Evolutionary conservation across 1,140 invertebrate genomes (phyloP), one percentile per base, ranked within the genome.

Genomic region (Holcopasites calliopsidis): DNA sequence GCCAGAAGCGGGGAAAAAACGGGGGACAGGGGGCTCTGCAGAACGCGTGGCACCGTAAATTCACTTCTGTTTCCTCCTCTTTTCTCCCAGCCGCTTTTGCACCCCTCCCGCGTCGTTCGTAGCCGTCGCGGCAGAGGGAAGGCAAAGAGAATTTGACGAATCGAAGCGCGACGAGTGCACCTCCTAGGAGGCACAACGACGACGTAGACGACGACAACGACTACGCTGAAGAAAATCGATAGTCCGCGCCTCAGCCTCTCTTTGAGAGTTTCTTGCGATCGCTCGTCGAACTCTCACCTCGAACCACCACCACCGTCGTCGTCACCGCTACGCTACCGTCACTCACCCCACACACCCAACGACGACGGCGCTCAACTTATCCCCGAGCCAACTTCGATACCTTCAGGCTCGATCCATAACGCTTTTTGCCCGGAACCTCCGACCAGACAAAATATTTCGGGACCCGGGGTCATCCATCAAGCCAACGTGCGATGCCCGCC

Each of bases 391-490:
- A 47, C 75, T 77, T 55, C 68, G 52, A 61, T 77, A 57, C 68
- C 69, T 71, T 80, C 69, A 60, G 73, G 76, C 81, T 72, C 65
- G 72, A 84, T 84, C 81, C 78, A 83, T 80, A 75, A 82, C 55
- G 74, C 55, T 84, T 84, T 84, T 84, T 84, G 78, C 70, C 60
- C 31, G 64, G 73, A 71, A 64, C 60, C 61, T 49, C 66, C 68
- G 77, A 74, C 77, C 52, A 83, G 73, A 77, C 77, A 84, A 84
- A 84, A 84, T 80, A 83, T 69, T 84, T 84, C 35, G 71, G 71
- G 82, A 83, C 71, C 68, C 72, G 61, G 61, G 75, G 61, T 84
- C 83, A 84, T 84, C 83, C 82, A 84, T 84, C 83, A 84, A 80
- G 74, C 78, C 44, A 75, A 73, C 81, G n/a, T n/a, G 77, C 72